Evolutionary conservation across 2,888 invertebrate genomes (phyloP).

Genomic region (Cheiracanthium punctorium): DNA sequence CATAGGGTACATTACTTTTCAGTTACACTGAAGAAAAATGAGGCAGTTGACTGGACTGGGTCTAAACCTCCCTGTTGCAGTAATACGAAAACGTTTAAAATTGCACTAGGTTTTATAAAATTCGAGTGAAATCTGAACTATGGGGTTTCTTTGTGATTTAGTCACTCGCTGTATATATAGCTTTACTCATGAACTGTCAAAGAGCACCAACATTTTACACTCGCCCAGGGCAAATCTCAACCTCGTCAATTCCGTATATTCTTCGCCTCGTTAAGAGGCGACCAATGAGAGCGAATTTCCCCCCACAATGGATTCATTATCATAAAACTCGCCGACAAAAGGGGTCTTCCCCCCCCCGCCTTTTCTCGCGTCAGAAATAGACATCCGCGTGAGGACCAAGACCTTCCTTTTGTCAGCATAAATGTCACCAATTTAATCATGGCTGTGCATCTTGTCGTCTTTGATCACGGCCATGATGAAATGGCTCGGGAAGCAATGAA

Average conservation of each 20-base stretch:
- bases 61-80: too few species aligned
- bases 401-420: neutral
- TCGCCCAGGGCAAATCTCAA: neutral
- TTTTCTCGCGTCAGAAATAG: neutral
- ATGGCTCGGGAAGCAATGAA: neutral
- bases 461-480: constrained; percentile 6
- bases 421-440: constrained; percentile 14
- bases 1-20: too few species aligned
- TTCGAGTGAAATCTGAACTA: too few species aligned
- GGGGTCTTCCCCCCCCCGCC: too few species aligned
- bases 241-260: neutral
- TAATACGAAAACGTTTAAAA: too few species aligned
- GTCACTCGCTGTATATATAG: too few species aligned
- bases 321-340: neutral
- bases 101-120: too few species aligned
- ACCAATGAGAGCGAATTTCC: neutral
- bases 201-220: too few species aligned
- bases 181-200: too few species aligned
- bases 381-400: neutral
- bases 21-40: too few species aligned
- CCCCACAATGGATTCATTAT: neutral
- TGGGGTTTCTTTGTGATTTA: too few species aligned
- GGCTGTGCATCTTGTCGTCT: neutral
- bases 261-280: neutral
- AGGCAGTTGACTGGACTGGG: too few species aligned